Evolutionary conservation across 2,113 vertebrate species (phyloP).

Genomic region (Malaclemys terrapin): DNA sequence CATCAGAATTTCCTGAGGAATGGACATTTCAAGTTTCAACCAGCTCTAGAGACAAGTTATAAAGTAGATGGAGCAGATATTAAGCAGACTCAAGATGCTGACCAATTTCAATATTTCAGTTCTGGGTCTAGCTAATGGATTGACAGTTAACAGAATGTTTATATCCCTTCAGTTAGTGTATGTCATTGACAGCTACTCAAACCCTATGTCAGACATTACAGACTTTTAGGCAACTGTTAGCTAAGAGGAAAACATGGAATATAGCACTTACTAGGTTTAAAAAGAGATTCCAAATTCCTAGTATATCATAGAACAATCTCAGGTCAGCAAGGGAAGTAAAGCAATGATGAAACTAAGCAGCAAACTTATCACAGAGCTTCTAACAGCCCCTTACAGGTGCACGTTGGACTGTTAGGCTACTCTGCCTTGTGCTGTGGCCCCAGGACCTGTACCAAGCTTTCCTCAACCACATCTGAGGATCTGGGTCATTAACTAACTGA

Average conservation of each 20-base stretch:
- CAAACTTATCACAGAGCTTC: not conserved
- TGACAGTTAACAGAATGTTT: not conserved
- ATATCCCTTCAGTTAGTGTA: not conserved
- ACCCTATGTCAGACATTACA: not conserved
- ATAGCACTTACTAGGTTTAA: not conserved
- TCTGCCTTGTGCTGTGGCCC: not conserved
- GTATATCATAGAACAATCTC: not conserved
- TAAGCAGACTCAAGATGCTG: too few species aligned
- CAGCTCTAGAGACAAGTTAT: not conserved
- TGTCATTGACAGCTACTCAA: not conserved
- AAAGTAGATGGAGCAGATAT: too few species aligned
- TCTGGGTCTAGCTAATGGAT: too few species aligned
- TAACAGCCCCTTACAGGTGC: not conserved
- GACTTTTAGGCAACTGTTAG: not conserved
- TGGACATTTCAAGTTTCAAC: not conserved
- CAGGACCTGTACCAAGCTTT: slow-evolving; percentile 5
- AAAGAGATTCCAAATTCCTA: not conserved
- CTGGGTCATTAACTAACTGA: not conserved
- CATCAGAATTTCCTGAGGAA: not conserved
- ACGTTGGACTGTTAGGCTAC: not conserved
- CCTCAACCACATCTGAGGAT: slow-evolving; percentile 12
- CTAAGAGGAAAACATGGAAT: not conserved
- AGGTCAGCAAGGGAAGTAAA: not conserved
- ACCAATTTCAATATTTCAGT: too few species aligned
- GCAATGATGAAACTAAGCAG: not conserved